phyloP scores from a whole-genome alignment of 2,888 invertebrate species.

The Drosophila multiciliata region DNA sequence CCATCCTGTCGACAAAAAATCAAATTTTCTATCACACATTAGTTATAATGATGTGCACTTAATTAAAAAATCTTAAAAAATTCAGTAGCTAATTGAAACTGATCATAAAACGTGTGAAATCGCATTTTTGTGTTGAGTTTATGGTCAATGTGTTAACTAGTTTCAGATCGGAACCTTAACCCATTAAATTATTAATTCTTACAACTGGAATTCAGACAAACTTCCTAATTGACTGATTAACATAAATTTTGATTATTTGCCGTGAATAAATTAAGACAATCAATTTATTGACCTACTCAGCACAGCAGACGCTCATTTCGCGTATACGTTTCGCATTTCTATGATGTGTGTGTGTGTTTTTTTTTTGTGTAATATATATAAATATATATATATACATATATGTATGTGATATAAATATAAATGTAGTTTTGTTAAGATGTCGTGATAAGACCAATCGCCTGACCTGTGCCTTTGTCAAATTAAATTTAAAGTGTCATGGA shows the following conservation, averaged over 20 bases:
- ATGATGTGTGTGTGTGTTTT: constrained; percentile 11
- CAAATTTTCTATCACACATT: constrained; percentile 28
- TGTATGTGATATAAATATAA: background rate
- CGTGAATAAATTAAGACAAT: constrained; percentile 37
- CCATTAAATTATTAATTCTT: constrained; percentile 15
- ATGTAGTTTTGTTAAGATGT: constrained; percentile 16
- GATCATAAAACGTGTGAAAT: constrained; percentile 52
- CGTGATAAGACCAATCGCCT: constrained; percentile 24
- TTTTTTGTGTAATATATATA: background rate
- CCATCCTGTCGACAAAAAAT: constrained; percentile 39
- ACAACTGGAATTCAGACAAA: constrained; percentile 15
- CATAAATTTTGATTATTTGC: constrained; percentile 30
- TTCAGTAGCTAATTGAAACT: constrained; percentile 24
- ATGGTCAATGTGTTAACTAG: constrained; percentile 29
- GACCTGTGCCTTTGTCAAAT: constrained; percentile 43
- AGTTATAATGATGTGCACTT: constrained; percentile 29
- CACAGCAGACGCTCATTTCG: constrained; percentile 5
- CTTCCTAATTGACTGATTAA: constrained; percentile 49
- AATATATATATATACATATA: background rate
- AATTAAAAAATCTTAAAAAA: constrained; percentile 54
- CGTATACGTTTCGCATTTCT: constrained; percentile 20
- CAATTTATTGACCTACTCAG: constrained; percentile 52
- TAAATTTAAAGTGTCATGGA: constrained; percentile 30
- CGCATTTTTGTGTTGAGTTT: constrained; percentile 3
- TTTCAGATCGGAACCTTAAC: constrained; percentile 24